phyloP scores from a whole-genome alignment of 2,888 invertebrate species.

The Nematopogon swammerdamellus region DNA sequence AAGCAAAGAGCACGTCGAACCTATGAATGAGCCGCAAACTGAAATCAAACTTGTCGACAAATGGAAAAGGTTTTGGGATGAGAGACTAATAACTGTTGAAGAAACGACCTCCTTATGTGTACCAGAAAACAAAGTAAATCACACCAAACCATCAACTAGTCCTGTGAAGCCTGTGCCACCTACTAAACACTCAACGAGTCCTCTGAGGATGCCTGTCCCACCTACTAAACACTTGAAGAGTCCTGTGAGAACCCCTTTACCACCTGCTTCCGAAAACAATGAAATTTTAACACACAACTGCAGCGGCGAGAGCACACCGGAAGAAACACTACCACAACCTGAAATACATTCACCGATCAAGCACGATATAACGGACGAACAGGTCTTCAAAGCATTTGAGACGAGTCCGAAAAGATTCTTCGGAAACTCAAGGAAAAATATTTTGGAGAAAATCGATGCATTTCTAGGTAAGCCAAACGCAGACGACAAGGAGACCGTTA shows the following conservation, averaged over 20 bases:
- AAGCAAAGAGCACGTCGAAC: background rate
- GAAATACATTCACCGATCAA: slow-evolving; percentile 18
- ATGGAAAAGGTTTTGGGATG: slow-evolving; percentile 47
- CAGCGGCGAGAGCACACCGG: slow-evolving; percentile 1
- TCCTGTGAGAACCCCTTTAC: no score
- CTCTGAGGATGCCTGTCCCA: no score
- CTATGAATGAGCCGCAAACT: slow-evolving; percentile 12
- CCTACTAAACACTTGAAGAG: no score
- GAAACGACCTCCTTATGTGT: no score
- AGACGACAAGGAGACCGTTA: slow-evolving; percentile 18
- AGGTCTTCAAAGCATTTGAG: slow-evolving; percentile 43
- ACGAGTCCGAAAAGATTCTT: slow-evolving; percentile 49
- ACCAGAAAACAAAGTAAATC: no score
- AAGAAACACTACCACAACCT: background rate
- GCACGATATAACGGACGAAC: slow-evolving; percentile 44
- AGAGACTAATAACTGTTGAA: slow-evolving; percentile 22
- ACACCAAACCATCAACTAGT: no score
- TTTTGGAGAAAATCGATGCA: slow-evolving; percentile 43
- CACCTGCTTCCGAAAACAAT: no score
- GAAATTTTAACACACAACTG: slow-evolving; percentile 9
- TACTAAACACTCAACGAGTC: no score
- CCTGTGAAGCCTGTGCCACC: no score
- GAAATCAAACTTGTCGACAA: slow-evolving; percentile 31
- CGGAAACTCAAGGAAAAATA: slow-evolving; percentile 44
- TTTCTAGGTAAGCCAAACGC: slow-evolving; percentile 33